phyloP scores from a whole-genome alignment of 2,888 invertebrate genomes.

The Hemaris fuciformis region DNA sequence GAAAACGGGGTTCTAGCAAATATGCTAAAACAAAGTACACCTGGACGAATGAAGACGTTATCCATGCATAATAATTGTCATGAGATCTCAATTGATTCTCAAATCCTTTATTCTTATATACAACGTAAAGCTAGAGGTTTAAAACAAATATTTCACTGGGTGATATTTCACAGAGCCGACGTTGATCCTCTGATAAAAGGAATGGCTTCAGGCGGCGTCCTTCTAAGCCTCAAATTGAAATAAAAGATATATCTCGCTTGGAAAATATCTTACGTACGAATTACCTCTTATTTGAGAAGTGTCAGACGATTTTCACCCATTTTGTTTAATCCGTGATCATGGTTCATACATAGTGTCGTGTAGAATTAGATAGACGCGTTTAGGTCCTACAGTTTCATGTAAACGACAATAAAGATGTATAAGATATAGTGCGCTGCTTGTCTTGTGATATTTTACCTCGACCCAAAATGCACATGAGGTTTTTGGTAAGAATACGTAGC shows the following conservation, averaged over 20 bases:
- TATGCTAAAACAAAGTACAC: no score
- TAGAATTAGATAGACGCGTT: no score
- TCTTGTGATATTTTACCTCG: no score
- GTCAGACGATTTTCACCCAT: no score
- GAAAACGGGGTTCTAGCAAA: no score
- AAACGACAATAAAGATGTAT: no score
- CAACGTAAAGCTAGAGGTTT: not conserved
- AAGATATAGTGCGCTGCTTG: no score
- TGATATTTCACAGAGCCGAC: slow-evolving; percentile 10
- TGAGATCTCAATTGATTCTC: not conserved
- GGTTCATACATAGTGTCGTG: no score
- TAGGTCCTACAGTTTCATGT: no score
- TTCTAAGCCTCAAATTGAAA: slow-evolving; percentile 12
- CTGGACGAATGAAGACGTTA: not conserved
- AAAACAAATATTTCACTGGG: slow-evolving; percentile 17
- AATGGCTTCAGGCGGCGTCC: slow-evolving; percentile 10
- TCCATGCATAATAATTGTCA: not conserved
- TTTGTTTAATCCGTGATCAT: no score
- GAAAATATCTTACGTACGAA: not conserved
- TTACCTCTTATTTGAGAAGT: not conserved
- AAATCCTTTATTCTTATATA: not conserved
- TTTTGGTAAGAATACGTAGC: no score
- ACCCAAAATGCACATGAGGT: no score
- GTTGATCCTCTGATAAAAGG: slow-evolving; percentile 12
- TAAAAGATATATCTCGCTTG: not conserved